Evolutionary conservation across 2,888 invertebrate species (phyloP).

Genomic region (Chalcosyrphus nemorum): DNA sequence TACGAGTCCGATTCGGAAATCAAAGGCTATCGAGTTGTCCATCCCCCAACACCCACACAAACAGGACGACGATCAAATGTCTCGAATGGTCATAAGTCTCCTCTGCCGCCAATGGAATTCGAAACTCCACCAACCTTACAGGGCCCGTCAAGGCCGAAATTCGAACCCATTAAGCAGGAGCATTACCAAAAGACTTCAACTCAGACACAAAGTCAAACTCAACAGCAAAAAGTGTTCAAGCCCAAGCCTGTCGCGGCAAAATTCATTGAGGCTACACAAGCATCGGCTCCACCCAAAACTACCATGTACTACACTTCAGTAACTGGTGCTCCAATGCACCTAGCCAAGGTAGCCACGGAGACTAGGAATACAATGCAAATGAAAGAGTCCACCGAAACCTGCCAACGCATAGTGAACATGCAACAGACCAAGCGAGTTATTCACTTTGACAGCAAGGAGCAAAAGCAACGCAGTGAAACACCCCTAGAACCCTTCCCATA

Average conservation of each 20-base stretch:
- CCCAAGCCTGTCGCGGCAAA: slow-evolving; percentile 83
- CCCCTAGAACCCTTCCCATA: slow-evolving; percentile 82
- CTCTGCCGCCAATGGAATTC: slow-evolving; percentile 85
- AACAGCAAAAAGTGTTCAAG: slow-evolving; percentile 82
- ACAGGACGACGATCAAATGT: slow-evolving; percentile 81
- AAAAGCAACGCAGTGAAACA: slow-evolving; percentile 75
- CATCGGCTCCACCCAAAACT: slow-evolving; percentile 83
- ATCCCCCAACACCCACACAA: slow-evolving; percentile 83
- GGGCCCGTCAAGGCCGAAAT: slow-evolving; percentile 83
- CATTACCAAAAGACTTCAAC: slow-evolving; percentile 78
- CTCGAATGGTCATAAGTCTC: slow-evolving; percentile 82
- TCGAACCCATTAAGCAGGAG: slow-evolving; percentile 84
- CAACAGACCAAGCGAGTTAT: slow-evolving; percentile 88
- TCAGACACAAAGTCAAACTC: slow-evolving; percentile 77
- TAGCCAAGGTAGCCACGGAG: slow-evolving; percentile 86
- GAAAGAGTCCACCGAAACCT: slow-evolving; percentile 87
- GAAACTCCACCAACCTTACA: slow-evolving; percentile 82
- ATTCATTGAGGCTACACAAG: slow-evolving; percentile 80
- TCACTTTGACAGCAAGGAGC: slow-evolving; percentile 84
- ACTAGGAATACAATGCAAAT: slow-evolving; percentile 88
- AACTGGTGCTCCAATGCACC: slow-evolving; percentile 84
- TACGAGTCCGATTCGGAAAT: slow-evolving; percentile 83
- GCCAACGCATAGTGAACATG: slow-evolving; percentile 86
- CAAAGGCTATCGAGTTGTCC: slow-evolving; percentile 84
- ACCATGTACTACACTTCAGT: slow-evolving; percentile 84